Conservation (phyloP, 2,888 invertebrate species). For the Acleris emargana region DNA sequence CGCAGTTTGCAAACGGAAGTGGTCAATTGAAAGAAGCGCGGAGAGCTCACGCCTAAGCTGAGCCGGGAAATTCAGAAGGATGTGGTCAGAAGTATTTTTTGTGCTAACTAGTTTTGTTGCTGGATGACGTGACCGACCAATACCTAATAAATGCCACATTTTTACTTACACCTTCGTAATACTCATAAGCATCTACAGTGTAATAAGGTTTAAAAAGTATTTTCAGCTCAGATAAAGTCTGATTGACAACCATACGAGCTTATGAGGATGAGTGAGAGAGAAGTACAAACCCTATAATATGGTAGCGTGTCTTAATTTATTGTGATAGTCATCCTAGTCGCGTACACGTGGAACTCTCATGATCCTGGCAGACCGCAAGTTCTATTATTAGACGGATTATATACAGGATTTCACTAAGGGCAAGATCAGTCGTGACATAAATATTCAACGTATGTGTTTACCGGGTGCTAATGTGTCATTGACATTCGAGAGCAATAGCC, state of each 20-base stretch:
- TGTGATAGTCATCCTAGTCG: conserved; percentile 7
- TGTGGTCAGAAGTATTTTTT: conserved; percentile 13
- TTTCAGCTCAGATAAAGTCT: too few relatives aligned
- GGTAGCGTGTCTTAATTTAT: background rate
- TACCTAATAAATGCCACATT: background rate
- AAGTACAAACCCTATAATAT: too few relatives aligned
- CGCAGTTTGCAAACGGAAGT: conserved; percentile 34
- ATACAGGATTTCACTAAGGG: conserved; percentile 44
- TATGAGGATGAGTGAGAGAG: too few relatives aligned
- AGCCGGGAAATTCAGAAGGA: conserved; percentile 18
- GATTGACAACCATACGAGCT: too few relatives aligned
- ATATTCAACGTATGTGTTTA: conserved; percentile 53
- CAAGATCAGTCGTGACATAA: conserved; percentile 50
- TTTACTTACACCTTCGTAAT: background rate
- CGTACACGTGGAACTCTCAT: conserved; percentile 13
- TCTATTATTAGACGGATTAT: conserved; percentile 34
- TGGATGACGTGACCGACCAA: background rate
- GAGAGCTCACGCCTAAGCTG: conserved; percentile 13
- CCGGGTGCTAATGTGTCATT: conserved; percentile 43
- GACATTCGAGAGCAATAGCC: conserved; percentile 28
- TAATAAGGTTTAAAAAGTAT: too few relatives aligned
- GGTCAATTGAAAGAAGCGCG: conserved; percentile 24
- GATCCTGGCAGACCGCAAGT: conserved; percentile 27
- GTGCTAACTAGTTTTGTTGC: conserved; percentile 11
- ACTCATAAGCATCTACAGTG: too few relatives aligned